A percentile compares a stretch with the other conserved stretches of the same genome.
Conservation (phyloP, 1,140 invertebrate genomes). For the Nixonia krombeini region DNA sequence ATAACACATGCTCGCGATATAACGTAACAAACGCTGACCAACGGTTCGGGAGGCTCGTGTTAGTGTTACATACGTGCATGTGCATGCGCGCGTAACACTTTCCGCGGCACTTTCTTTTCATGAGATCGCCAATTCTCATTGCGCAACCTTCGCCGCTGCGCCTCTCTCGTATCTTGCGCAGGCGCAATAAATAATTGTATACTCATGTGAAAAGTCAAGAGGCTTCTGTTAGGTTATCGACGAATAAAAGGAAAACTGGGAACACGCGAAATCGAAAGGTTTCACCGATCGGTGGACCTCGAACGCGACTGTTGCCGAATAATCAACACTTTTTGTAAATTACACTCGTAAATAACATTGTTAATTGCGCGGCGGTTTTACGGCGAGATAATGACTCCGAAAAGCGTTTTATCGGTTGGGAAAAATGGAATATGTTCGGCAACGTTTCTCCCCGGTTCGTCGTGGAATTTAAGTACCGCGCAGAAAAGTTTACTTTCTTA, state of each 20-base stretch:
- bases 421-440: background rate
- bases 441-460: background rate
- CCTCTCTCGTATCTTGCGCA: background rate
- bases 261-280: background rate
- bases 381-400: no score
- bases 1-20: background rate
- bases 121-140: constrained; percentile 9
- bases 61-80: background rate
- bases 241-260: constrained; percentile 2
- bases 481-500: background rate
- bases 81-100: constrained; percentile 27
- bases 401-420: background rate
- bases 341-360: no score
- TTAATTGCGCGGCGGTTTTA: no score
- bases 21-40: constrained; percentile 13
- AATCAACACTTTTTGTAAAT: no score
- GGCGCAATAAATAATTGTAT: background rate
- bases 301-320: no score
- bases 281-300: background rate
- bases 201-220: background rate
- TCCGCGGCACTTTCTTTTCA: constrained; percentile 31
- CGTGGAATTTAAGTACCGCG: background rate
- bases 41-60: background rate
- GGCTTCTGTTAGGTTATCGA: background rate
- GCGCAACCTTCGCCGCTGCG: background rate